Conservation (phyloP, 2,113 vertebrate species). For the Cathartes aura region DNA sequence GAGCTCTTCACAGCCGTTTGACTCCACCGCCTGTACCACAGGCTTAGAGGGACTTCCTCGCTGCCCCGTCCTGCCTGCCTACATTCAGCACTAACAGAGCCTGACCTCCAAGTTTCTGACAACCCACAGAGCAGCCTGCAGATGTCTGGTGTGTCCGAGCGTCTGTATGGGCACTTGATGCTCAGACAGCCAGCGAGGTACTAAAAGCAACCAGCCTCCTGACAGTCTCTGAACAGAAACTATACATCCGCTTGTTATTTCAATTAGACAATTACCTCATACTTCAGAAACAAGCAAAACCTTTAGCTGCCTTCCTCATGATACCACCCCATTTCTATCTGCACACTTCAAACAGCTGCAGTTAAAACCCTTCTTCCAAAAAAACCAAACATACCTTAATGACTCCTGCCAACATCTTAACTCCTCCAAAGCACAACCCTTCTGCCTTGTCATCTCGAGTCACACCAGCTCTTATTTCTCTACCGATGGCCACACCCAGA, state of each 20-base stretch:
- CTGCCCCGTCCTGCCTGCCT: not conserved
- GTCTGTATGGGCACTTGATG: rapidly evolving
- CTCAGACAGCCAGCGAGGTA: not conserved
- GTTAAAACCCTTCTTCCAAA: not conserved
- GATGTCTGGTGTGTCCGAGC: rapidly evolving
- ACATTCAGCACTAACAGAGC: not conserved
- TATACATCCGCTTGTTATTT: not conserved
- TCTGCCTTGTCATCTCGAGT: not conserved
- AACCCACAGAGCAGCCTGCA: not conserved
- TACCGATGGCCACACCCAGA: rapidly evolving
- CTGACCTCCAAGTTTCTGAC: not conserved
- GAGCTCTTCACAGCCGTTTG: not conserved
- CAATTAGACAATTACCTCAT: not conserved
- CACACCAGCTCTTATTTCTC: not conserved
- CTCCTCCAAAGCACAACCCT: not conserved
- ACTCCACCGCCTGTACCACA: not conserved
- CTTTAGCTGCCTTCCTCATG: not conserved
- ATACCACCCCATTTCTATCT: not conserved
- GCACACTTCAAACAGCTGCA: not conserved
- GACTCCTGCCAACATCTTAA: not conserved
- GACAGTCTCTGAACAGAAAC: not conserved
- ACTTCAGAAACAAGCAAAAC: not conserved
- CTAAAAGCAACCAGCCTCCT: not conserved
- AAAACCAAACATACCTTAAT: not conserved
- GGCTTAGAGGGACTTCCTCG: rapidly evolving